These are phyloP conservation scores for Andrena hattorfiana DNA, from an alignment of 2,888 invertebrate species.

Conservation along the genomic window DNA sequence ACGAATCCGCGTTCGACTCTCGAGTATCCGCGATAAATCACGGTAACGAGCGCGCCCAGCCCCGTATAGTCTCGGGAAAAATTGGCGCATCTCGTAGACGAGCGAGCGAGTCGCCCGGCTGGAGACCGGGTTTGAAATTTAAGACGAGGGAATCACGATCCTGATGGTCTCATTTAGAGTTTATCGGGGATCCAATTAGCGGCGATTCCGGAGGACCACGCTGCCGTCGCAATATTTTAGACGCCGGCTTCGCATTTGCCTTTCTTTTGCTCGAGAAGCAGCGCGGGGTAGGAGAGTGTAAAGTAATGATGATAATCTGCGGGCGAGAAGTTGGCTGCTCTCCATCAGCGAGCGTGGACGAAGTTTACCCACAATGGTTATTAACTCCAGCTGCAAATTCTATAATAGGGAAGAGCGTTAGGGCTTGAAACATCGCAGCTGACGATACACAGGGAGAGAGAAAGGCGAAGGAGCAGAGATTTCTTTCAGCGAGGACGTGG, in stretches of 20 bases:
- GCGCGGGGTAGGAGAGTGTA: neutral
- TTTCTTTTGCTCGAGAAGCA: too few relatives aligned
- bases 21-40: constrained; percentile 27
- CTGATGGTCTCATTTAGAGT: neutral
- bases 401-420: too few relatives aligned
- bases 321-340: too few relatives aligned
- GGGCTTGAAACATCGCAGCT: too few relatives aligned
- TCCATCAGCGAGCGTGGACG: neutral
- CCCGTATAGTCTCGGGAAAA: constrained; percentile 4
- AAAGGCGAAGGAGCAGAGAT: too few relatives aligned
- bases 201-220: neutral
- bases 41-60: constrained; percentile 9
- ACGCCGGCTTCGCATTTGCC: neutral
- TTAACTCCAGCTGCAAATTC: too few relatives aligned
- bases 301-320: too few relatives aligned
- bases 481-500: too few relatives aligned
- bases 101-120: neutral
- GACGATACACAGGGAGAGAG: too few relatives aligned
- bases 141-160: neutral
- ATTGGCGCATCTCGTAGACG: constrained; percentile 29
- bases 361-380: too few relatives aligned
- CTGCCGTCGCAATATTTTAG: neutral
- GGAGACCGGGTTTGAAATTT: constrained; percentile 2
- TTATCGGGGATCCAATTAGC: neutral
- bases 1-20: constrained; percentile 13